phyloP scores from a whole-genome alignment of 2,888 invertebrate species.

The Scrobipalpa costella region DNA sequence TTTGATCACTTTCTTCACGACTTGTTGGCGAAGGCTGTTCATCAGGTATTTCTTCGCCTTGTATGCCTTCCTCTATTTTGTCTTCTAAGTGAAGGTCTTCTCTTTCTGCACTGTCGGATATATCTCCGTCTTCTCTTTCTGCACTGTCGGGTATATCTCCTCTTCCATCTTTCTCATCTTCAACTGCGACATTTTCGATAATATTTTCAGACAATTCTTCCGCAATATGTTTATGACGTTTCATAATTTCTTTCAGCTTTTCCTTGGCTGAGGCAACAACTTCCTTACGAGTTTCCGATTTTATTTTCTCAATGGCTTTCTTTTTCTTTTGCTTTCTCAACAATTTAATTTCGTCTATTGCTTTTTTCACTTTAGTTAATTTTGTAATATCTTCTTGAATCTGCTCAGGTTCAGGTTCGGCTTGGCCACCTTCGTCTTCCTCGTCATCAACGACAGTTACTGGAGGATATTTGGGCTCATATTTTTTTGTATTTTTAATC shows the following conservation, averaged over 20 bases:
- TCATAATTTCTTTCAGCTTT: slow-evolving; percentile 75
- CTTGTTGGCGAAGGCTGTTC: background rate
- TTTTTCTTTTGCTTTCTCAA: slow-evolving; percentile 65
- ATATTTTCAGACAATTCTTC: slow-evolving; percentile 58
- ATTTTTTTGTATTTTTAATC: slow-evolving; percentile 34
- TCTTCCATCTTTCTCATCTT: slow-evolving; percentile 50
- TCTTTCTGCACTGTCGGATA: too few relatives aligned
- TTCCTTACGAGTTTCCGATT: slow-evolving; percentile 71
- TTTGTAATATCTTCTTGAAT: slow-evolving; percentile 27
- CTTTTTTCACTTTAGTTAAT: slow-evolving; percentile 52
- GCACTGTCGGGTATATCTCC: slow-evolving; percentile 58
- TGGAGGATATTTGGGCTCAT: slow-evolving; percentile 38
- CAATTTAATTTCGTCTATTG: slow-evolving; percentile 57
- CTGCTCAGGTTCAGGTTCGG: background rate
- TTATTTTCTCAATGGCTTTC: slow-evolving; percentile 73
- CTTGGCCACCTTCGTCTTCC: slow-evolving; percentile 15
- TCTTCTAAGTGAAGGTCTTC: slow-evolving; percentile 33
- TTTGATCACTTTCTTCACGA: slow-evolving; percentile 27
- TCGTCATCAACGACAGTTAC: slow-evolving; percentile 25
- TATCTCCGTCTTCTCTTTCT: too few relatives aligned
- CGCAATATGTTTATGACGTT: slow-evolving; percentile 70
- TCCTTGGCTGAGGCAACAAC: slow-evolving; percentile 76
- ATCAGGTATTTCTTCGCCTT: background rate
- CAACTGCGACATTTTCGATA: slow-evolving; percentile 37
- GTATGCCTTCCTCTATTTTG: slow-evolving; percentile 20